phyloP scores from a whole-genome alignment of 2,113 vertebrate species.

The Dicrurus megarhynchus region DNA sequence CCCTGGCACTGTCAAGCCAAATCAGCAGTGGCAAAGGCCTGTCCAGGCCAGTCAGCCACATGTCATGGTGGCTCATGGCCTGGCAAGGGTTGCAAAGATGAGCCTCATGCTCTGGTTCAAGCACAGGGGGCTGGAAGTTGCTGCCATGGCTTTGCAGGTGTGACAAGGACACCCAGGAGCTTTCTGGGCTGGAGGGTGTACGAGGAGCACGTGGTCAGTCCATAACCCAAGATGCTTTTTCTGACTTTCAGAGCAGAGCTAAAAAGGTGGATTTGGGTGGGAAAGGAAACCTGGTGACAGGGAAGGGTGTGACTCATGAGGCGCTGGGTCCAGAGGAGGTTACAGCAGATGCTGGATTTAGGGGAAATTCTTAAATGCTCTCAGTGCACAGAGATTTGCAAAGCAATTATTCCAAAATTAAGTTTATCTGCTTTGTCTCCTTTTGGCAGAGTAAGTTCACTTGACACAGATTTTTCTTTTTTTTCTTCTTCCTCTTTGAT shows the following conservation, averaged over 20 bases:
- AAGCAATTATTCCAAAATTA: neutral
- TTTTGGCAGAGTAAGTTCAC: neutral
- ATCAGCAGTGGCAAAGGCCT: neutral
- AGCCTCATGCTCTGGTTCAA: neutral
- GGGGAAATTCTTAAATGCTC: neutral
- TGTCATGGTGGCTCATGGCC: slow-evolving; percentile 4
- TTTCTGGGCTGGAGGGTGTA: neutral
- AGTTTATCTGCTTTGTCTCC: neutral
- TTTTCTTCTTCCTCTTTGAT: neutral
- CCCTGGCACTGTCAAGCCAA: slow-evolving; percentile 14
- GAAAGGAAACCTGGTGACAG: neutral
- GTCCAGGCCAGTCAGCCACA: neutral
- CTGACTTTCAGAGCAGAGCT: neutral
- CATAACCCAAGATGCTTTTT: neutral
- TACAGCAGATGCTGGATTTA: neutral
- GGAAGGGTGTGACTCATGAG: neutral
- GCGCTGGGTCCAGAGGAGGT: neutral
- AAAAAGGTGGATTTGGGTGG: neutral
- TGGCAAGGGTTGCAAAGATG: neutral
- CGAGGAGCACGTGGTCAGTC: neutral
- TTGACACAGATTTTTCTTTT: neutral
- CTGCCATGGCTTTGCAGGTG: neutral
- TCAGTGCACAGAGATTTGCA: neutral
- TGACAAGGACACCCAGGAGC: neutral
- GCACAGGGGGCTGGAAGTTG: neutral